Evolutionary conservation across 2,797 vertebrate genomes (phyloP), one percentile per base, ranked within the genome.

Genomic region (Pseudomugil gertrudae): DNA sequence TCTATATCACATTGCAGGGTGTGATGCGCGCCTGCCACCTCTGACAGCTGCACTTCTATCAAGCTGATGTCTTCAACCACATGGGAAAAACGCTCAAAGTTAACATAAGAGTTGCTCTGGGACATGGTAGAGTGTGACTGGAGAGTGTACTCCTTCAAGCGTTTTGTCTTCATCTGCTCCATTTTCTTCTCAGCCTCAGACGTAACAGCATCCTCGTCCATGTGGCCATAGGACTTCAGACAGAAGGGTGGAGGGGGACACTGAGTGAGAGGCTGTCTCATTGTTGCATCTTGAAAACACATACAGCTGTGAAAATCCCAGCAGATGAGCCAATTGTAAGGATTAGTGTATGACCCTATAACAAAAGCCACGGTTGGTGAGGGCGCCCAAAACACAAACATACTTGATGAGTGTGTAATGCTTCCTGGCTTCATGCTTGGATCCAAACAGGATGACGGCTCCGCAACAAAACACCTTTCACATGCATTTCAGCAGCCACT

Each of bases 101-200:
- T 95, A 85, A 93, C 74, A 1, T 96, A 96, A 1, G 95, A 96
- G 84, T 96, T 96, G 86, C 97, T 97, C 27, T 93, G 95, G 21
- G 94, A 92, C 92, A 95, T 94, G 88, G 95, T 96, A 0, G 92
- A 95, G 75, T 96, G 94, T 27, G 93, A 95, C 73, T 96, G 96
- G 69, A 96, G 90, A 53, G 95, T 96, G 84, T 98, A 96, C 76
- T 98, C 96, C 78, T 93, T 95, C 61, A 97, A 89, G 7, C 78
- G 94, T 58, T 94, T 96, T 0, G 95, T 95, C 92, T 97, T 95
- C 83, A 97, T 87, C 76, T 94, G 94, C 77, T 94, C 94, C 3
- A 51, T 80, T 73, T 90, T 93, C 72, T 91, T 93, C 88, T 91
- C 87, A 9, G 81, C 87, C 50, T 84, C 79, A 2, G 26, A 51